Percentiles rank a stretch among this genome's conserved stretches.
Conservation (phyloP, 2,797 vertebrate genomes). For the Coregonus sp. region DNA sequence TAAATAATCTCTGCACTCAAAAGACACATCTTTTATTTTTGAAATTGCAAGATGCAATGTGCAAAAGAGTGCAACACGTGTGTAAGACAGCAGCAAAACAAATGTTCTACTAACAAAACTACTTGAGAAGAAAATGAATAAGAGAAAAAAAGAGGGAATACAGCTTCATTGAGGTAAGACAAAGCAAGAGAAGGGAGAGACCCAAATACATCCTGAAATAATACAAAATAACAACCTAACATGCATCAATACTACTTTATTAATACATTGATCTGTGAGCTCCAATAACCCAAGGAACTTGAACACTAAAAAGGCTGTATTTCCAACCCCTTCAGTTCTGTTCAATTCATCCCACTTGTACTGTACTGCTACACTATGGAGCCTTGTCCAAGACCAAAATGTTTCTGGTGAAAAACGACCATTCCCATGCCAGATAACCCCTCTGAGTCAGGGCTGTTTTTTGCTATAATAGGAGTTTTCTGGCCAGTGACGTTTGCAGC, state of each 20-base stretch:
- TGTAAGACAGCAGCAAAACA: background rate
- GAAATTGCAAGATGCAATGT: background rate
- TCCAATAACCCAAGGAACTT: background rate
- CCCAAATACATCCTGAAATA: background rate
- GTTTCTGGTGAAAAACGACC: background rate
- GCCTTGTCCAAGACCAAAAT: background rate
- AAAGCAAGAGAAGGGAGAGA: background rate
- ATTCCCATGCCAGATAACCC: slow-evolving; percentile 5
- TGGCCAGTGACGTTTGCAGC: background rate
- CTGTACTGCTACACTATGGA: background rate
- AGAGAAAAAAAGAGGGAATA: background rate
- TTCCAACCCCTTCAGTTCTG: background rate
- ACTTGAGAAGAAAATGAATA: background rate
- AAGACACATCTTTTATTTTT: background rate
- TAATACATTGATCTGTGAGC: background rate
- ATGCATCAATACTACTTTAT: background rate
- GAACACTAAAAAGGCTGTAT: background rate
- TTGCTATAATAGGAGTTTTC: background rate
- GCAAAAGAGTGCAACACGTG: background rate
- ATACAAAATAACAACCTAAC: background rate
- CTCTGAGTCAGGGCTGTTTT: background rate
- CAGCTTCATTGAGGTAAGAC: background rate
- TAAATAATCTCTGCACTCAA: background rate
- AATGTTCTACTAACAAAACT: background rate
- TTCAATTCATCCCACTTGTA: background rate